These are phyloP conservation scores for Rhabdomys pumilio DNA, from an alignment of 2,797 vertebrate species.

Conservation along the genomic window DNA sequence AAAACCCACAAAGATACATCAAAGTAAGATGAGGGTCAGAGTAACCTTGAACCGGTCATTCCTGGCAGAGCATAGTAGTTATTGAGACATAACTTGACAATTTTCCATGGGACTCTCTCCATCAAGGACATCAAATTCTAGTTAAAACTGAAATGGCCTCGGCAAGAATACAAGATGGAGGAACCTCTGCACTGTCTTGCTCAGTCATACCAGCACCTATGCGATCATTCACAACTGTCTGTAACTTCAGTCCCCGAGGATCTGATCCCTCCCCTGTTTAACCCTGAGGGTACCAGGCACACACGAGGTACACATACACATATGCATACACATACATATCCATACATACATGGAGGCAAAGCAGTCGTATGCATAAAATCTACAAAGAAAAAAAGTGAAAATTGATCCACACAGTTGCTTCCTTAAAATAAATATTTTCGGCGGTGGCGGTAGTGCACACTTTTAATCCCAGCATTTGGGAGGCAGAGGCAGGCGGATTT, in stretches of 20 bases:
- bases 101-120: neutral
- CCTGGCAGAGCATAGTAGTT: neutral
- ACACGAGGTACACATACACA: neutral
- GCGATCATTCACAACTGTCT: neutral
- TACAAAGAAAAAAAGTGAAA: neutral
- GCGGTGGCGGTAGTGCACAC: no score
- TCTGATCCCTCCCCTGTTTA: neutral
- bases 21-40: neutral
- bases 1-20: neutral
- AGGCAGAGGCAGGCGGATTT: no score
- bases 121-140: neutral
- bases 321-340: neutral
- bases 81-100: neutral
- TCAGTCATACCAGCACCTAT: neutral
- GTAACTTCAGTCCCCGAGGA: neutral
- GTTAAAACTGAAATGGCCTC: neutral
- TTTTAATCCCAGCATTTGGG: no score
- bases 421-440: conserved; percentile 34
- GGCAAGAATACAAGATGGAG: neutral
- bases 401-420: neutral
- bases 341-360: neutral
- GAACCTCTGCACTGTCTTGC: neutral
- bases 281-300: neutral
- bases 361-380: neutral
- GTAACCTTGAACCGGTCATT: neutral